Base-by-base conservation (phyloP, 2,888 invertebrate genomes). In the Andrena bucephala region DNA sequence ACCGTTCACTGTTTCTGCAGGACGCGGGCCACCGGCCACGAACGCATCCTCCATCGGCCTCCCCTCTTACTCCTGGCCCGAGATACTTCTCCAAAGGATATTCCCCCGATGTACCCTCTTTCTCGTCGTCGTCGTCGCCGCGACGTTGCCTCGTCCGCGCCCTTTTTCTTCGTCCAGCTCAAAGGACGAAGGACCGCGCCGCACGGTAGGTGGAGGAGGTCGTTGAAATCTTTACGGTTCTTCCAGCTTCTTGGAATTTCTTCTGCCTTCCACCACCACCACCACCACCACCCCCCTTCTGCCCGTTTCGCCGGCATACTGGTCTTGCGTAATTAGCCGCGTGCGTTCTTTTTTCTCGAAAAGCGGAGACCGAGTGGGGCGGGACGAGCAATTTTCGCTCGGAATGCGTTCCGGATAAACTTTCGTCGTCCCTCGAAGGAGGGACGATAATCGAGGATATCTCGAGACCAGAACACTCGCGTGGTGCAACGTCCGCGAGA, bases 191-290 rank as follows among this genome's bases (percentile, higher is more conserved):
- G 79, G 78, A 85, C 74, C 75, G 67, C 24, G 81, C 54, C 68
- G 52, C 50, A 70, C 57, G 83, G 80, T 74, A 76, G 78, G 85
- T 63, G 88, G 84, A 87, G 81, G 62, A 86, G 87, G 86, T 87
- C 84, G 73, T 88, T 88, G 87, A 87, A 88, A 88, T 87, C 89
- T 87, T 87, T 87, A 87, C 81, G 83, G 81, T 87, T 88, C 89
- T 69, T 77, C 79, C 79, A 88, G 77, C 83, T 87, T 87, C 87
- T 87, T 70, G 87, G 87, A 87, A 87, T 87, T 81, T 87, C 85
- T 79, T 73, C 84, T 81, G 76, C 72, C 65, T 59, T 33, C 63
- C 42, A 73, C 8, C 29, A 16, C 57, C 29, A 2, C 27, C 54
- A 7, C 31, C 54, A 1, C 27, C 16, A 27, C 29, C 13, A 16